Conservation (phyloP, 2,888 invertebrate species). For the Thymelicus acteon region DNA sequence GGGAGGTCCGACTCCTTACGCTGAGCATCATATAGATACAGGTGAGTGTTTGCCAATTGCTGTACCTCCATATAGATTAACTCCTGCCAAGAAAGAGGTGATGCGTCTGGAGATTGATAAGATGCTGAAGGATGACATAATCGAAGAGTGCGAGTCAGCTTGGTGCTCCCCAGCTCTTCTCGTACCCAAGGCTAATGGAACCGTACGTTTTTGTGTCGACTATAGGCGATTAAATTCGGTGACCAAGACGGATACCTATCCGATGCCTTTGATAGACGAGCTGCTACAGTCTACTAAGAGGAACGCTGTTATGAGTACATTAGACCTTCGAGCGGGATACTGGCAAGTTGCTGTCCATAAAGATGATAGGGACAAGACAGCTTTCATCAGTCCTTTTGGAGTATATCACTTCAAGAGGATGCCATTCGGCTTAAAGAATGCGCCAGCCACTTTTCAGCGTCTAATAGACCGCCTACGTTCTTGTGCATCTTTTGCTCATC, state of each 20-base stretch:
- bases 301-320: conserved; percentile 50
- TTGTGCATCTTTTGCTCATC: conserved; percentile 39
- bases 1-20: neutral
- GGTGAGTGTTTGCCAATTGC: conserved; percentile 46
- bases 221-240: conserved; percentile 48
- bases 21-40: conserved; percentile 45
- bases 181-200: conserved; percentile 54
- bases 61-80: conserved; percentile 40
- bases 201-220: conserved; percentile 53
- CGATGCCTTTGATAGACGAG: conserved; percentile 61
- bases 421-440: conserved; percentile 51
- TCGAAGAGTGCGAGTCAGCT: conserved; percentile 59
- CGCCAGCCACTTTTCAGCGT: conserved; percentile 47
- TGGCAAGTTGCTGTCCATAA: conserved; percentile 50
- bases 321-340: conserved; percentile 57
- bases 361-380: conserved; percentile 47
- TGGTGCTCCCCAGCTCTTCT: conserved; percentile 57
- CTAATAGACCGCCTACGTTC: conserved; percentile 43
- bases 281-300: conserved; percentile 53
- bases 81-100: conserved; percentile 40
- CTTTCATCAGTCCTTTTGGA: conserved; percentile 49
- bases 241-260: conserved; percentile 50
- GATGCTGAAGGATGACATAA: conserved; percentile 53
- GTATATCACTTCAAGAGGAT: conserved; percentile 40
- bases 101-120: conserved; percentile 46